Evolutionary conservation across 2,797 vertebrate species (phyloP).

Genomic region (Mionectes olivaceus): DNA sequence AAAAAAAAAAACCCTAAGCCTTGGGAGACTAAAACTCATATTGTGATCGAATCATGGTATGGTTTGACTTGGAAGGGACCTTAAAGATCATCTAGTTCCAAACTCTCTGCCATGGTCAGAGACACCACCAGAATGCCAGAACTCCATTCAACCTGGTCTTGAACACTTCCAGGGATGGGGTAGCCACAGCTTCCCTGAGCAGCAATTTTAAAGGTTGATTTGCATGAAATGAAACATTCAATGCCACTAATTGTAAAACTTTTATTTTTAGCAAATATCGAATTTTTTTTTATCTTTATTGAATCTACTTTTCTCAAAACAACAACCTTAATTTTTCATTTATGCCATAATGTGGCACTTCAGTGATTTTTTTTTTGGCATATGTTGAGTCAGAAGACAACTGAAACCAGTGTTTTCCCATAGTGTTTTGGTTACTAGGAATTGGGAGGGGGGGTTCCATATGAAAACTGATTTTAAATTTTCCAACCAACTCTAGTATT

Average conservation of each 20-base stretch:
- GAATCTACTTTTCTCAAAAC: not conserved
- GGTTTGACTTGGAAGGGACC: not conserved
- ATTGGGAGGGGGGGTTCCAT: not conserved
- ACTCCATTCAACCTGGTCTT: not conserved
- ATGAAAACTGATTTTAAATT: not conserved
- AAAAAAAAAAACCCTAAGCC: fast-evolving
- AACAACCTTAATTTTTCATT: not conserved
- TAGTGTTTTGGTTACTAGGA: slow-evolving; percentile 3
- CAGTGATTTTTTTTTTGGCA: not conserved
- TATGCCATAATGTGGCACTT: not conserved
- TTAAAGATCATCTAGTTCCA: not conserved
- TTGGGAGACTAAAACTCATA: not conserved
- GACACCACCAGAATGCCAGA: not conserved
- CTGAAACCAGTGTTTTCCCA: not conserved
- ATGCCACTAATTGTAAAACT: not conserved
- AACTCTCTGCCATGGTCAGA: not conserved
- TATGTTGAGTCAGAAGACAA: not conserved
- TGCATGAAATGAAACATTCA: not conserved
- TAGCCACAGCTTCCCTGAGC: not conserved
- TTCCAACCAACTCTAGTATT: not conserved
- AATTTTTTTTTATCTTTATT: not conserved
- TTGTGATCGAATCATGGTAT: not conserved
- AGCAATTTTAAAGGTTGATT: not conserved
- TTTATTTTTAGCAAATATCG: not conserved
- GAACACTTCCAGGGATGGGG: not conserved